phyloP scores from a whole-genome alignment of 1,140 invertebrate genomes.

The Muscidifurax raptorellus region DNA sequence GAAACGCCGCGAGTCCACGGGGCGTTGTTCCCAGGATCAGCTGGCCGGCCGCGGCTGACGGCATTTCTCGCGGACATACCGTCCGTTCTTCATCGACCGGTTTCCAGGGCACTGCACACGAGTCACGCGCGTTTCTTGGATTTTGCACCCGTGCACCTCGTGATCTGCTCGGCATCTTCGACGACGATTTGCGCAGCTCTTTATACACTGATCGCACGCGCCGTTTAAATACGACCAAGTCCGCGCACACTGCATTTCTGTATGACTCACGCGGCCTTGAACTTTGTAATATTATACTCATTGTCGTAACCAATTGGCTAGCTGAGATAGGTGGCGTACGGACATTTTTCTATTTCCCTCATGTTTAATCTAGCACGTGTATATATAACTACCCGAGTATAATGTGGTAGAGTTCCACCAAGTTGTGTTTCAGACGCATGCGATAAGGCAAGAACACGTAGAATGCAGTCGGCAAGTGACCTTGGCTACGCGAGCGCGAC shows the following conservation, averaged over 20 bases:
- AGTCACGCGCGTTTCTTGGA: slow-evolving; percentile 18
- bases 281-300: too few relatives aligned
- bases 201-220: too few relatives aligned
- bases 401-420: too few relatives aligned
- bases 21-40: slow-evolving; percentile 76
- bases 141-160: slow-evolving; percentile 24
- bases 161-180: neutral
- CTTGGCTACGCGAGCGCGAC: slow-evolving; percentile 73
- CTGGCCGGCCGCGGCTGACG: slow-evolving; percentile 71
- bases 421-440: too few relatives aligned
- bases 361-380: too few relatives aligned
- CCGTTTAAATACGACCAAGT: too few relatives aligned
- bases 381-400: too few relatives aligned
- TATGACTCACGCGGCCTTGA: too few relatives aligned
- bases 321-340: too few relatives aligned
- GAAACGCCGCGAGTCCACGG: slow-evolving; percentile 62
- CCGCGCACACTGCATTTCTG: too few relatives aligned
- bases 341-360: too few relatives aligned
- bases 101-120: slow-evolving; percentile 49
- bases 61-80: slow-evolving; percentile 71
- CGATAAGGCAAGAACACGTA: slow-evolving; percentile 71
- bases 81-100: slow-evolving; percentile 70
- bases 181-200: neutral
- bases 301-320: too few relatives aligned
- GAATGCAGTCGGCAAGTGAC: slow-evolving; percentile 69